Evolutionary conservation across 2,113 vertebrate genomes (phyloP).

Genomic region (Muscicapa adusta): DNA sequence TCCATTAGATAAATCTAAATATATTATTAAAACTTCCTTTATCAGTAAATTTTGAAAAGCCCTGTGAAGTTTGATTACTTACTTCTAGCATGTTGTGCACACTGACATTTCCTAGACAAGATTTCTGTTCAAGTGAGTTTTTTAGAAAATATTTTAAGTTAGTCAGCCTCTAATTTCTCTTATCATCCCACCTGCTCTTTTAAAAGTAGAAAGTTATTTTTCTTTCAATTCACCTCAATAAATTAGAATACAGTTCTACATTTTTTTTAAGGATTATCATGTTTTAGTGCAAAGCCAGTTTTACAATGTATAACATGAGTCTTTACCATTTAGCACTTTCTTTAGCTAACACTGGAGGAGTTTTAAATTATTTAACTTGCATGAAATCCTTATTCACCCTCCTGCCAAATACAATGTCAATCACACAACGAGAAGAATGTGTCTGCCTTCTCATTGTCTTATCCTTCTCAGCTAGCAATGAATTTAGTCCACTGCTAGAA

Average conservation of each 20-base stretch:
- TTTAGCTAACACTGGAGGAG: not conserved
- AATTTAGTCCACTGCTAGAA: not conserved
- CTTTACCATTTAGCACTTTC: not conserved
- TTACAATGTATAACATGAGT: not conserved
- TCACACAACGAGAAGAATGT: not conserved
- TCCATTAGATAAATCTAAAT: not conserved
- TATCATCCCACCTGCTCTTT: not conserved
- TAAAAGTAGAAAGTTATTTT: not conserved
- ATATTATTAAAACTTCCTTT: not conserved
- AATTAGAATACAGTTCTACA: not conserved
- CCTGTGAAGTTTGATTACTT: not conserved
- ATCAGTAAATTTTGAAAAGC: not conserved
- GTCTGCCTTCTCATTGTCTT: not conserved
- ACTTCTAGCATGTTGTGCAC: not conserved
- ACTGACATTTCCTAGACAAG: not conserved
- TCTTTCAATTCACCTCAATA: not conserved
- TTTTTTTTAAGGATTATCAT: not conserved
- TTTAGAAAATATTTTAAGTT: not conserved
- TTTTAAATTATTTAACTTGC: not conserved
- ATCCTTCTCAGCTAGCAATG: not conserved
- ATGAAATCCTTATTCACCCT: not conserved
- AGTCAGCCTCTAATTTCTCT: not conserved
- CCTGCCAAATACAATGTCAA: fast-evolving
- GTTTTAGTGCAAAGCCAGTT: not conserved
- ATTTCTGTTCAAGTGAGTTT: not conserved